A percentile compares a stretch with the other conserved stretches of the same genome.
Evolutionary conservation across 1,140 invertebrate species (phyloP).

Genomic region (Tetragnatha versicolor): DNA sequence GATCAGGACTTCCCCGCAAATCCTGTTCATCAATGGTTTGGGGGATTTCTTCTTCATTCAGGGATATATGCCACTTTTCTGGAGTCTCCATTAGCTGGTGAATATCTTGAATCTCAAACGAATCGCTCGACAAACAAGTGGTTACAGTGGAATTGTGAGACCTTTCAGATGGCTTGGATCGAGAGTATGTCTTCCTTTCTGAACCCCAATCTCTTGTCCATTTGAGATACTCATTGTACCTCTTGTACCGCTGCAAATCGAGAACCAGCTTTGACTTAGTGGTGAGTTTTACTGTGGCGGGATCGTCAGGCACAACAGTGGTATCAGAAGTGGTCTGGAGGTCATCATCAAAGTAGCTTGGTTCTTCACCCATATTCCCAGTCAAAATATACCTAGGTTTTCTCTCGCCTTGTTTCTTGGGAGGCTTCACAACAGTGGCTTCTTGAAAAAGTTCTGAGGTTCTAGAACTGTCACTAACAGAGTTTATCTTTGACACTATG

Average conservation of each 20-base stretch:
- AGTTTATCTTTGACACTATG: constrained; percentile 9
- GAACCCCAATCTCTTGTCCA: constrained; percentile 14
- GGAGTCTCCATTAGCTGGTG: background rate
- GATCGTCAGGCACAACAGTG: background rate
- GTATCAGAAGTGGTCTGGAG: too few relatives aligned
- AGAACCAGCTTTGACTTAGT: background rate
- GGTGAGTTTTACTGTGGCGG: background rate
- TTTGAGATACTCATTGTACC: constrained; percentile 9
- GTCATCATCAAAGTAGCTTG: background rate
- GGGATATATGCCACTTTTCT: background rate
- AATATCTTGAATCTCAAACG: background rate
- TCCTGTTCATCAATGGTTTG: too few relatives aligned
- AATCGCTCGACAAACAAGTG: background rate
- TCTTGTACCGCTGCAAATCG: background rate
- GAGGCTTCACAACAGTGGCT: background rate
- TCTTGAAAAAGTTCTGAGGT: background rate
- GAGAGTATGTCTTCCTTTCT: constrained; percentile 18
- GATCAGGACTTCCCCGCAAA: too few relatives aligned
- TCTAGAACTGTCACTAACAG: background rate
- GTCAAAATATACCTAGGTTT: background rate
- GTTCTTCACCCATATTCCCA: background rate
- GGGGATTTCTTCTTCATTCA: too few relatives aligned
- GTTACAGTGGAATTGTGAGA: background rate
- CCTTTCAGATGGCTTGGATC: background rate
- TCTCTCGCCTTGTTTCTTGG: background rate